phyloP scores from a whole-genome alignment of 2,113 vertebrate genomes.

The Calidris pygmaea region DNA sequence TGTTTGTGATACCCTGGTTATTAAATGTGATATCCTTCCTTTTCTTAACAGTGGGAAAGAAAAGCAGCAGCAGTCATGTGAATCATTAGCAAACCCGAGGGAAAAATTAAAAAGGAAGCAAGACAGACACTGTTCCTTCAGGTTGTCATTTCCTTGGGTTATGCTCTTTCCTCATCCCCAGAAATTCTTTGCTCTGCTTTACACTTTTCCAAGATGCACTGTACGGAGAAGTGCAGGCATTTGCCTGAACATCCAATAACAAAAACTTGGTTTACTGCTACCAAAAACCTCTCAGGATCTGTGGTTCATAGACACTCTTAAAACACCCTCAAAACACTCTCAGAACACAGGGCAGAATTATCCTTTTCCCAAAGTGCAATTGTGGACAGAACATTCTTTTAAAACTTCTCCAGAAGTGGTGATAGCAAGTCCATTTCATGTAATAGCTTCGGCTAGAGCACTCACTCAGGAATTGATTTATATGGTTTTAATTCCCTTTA shows the following conservation, averaged over 20 bases:
- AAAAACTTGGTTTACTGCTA: background rate
- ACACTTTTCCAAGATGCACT: background rate
- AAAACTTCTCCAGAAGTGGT: background rate
- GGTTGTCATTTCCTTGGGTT: background rate
- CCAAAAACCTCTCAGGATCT: background rate
- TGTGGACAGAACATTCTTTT: background rate
- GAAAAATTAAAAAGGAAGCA: background rate
- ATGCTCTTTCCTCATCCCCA: background rate
- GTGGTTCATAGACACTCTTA: background rate
- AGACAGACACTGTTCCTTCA: background rate
- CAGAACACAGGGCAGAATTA: background rate
- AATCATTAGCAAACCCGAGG: background rate
- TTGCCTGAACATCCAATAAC: background rate
- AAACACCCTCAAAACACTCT: background rate
- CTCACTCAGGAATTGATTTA: conserved; percentile 14
- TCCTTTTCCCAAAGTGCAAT: background rate
- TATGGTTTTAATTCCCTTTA: background rate
- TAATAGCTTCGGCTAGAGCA: background rate
- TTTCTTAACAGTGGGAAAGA: background rate
- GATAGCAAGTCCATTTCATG: background rate
- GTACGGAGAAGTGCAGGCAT: background rate
- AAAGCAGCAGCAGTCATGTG: background rate
- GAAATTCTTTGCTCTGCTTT: background rate
- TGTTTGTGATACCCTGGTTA: background rate
- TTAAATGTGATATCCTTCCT: background rate